Base-by-base conservation (phyloP, 1,140 invertebrate species). In the Anastatus disparis region DNA sequence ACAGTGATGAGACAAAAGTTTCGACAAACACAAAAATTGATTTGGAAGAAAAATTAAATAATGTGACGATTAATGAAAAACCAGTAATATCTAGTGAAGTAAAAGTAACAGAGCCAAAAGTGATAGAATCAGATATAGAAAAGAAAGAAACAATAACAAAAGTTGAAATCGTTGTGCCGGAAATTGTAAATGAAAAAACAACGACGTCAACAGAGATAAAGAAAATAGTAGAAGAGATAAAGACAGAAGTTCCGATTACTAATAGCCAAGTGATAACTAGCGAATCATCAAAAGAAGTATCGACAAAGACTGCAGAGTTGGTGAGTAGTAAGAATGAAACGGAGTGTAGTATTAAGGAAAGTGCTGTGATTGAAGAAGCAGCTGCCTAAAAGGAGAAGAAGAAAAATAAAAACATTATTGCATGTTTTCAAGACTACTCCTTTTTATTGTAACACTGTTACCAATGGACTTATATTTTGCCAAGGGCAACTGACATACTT, bases 301-400 rank as follows among this genome's bases (percentile, higher is more conserved):
- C 58, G 12, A 62, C 27, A 26, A 76, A 70, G 31, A 61, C 66
- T 65, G 67, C 64, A 12, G 67, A 75, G 24, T 38, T 73, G 10
- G 52, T 75, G 7, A 56, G 73, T 10, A 74, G 50, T 17, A 75
- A 77, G 50, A 72, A 62, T 50, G 77, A 83, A 40, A 62, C 69
- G 22, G 78, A 79, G 50, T 75, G 48, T 42, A 69, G 75, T n/a
- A 65, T 78, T 58, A 24, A 76, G 26, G 79, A 81, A 55, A 80
- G 62, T 74, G 70, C 74, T 35, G 76, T 79, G 38, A 74, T 83
- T n/a, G 81, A 83, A 48, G 77, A 84, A 75, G 73, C 81, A 64
- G 78, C 78, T 77, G 82, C 81, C 75, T 84, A 79, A 80, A 73
- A 59, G 15, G 13, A 50, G 15, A 48, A 9, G 26, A 3, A 3